Conservation (phyloP, 2,888 invertebrate species). For the Polylopha cassiicola region DNA sequence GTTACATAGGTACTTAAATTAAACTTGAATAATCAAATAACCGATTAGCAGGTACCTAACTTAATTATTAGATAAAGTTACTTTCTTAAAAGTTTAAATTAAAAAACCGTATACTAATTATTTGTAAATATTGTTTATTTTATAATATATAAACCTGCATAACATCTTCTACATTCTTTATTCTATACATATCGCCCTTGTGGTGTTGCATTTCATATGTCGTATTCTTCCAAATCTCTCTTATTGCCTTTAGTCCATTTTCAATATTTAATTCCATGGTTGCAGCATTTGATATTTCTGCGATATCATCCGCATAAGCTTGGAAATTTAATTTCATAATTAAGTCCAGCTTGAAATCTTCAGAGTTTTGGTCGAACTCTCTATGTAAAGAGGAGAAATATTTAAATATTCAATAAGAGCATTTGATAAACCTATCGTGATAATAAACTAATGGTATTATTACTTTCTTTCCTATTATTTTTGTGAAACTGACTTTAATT, state of each 20-base stretch:
- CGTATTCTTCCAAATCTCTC: constrained; percentile 83
- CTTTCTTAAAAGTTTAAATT: background rate
- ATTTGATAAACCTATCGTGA: too few relatives aligned
- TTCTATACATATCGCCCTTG: constrained; percentile 81
- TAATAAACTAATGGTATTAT: too few relatives aligned
- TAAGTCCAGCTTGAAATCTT: constrained; percentile 87
- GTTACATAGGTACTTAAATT: constrained; percentile 4
- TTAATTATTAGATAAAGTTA: background rate
- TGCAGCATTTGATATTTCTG: constrained; percentile 90
- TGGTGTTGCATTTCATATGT: constrained; percentile 84
- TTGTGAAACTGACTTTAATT: too few relatives aligned
- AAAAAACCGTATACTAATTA: too few relatives aligned
- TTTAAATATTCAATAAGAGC: background rate
- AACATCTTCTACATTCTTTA: constrained; percentile 87
- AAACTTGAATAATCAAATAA: background rate
- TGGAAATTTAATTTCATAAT: constrained; percentile 90
- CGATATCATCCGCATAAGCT: constrained; percentile 87
- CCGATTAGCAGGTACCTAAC: background rate
- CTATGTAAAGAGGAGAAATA: constrained; percentile 41
- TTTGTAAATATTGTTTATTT: too few relatives aligned
- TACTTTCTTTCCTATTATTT: too few relatives aligned
- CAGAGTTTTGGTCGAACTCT: constrained; percentile 87
- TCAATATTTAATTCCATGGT: constrained; percentile 94
- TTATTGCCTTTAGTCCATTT: constrained; percentile 84
- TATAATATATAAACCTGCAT: constrained; percentile 70